Percentiles rank a stretch among this genome's conserved stretches.
phyloP scores from a whole-genome alignment of 1,140 invertebrate genomes.

The Drosophila oshimai region DNA sequence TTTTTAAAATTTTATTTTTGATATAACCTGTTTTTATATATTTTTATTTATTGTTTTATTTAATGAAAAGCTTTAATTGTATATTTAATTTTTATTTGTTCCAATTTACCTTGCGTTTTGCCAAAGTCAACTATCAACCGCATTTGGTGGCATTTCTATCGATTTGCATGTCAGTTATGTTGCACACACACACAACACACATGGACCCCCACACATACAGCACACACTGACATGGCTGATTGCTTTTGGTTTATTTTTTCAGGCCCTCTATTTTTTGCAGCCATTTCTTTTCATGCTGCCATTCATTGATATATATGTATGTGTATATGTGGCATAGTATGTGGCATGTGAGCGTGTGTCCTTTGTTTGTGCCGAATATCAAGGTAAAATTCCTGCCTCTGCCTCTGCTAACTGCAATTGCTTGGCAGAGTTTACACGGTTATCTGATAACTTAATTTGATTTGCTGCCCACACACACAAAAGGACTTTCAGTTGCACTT shows the following conservation, averaged over 20 bases:
- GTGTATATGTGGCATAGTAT: too few species aligned
- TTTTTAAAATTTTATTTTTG: too few species aligned
- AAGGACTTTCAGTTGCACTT: slow-evolving; percentile 15
- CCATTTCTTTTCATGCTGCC: slow-evolving; percentile 19
- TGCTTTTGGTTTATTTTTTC: slow-evolving; percentile 23
- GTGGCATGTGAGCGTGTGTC: not conserved
- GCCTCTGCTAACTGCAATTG: slow-evolving; percentile 13
- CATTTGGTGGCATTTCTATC: slow-evolving; percentile 12
- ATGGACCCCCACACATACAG: not conserved
- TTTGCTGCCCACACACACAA: slow-evolving; percentile 51
- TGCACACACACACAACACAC: slow-evolving; percentile 4
- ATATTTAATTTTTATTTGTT: too few species aligned
- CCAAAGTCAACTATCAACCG: not conserved
- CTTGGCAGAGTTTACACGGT: slow-evolving; percentile 52
- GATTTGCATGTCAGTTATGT: slow-evolving; percentile 41
- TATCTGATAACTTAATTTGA: slow-evolving; percentile 74
- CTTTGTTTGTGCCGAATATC: slow-evolving; percentile 17
- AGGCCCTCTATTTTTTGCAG: slow-evolving; percentile 23
- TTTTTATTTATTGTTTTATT: too few species aligned
- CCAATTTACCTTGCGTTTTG: not conserved
- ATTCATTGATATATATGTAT: slow-evolving; percentile 43
- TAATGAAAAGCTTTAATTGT: not conserved
- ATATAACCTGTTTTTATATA: too few species aligned
- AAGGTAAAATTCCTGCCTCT: slow-evolving; percentile 18
- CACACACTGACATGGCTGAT: slow-evolving; percentile 16